A percentile compares a stretch with the other conserved stretches of the same genome.
Conservation (phyloP, 2,888 invertebrate species). For the Ectemnius continuus region DNA sequence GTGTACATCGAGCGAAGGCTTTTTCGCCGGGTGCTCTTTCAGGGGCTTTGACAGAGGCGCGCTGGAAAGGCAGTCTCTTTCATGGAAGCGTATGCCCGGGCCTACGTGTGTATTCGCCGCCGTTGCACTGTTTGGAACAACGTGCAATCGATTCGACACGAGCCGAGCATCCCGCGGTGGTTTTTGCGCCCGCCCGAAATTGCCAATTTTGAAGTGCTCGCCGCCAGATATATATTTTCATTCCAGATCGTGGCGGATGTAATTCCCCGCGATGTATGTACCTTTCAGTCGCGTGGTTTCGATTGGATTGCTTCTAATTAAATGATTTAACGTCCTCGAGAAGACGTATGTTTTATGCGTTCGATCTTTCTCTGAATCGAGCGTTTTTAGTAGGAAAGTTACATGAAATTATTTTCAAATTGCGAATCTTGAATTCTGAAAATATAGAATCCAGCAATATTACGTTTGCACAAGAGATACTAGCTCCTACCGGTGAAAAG, state of each 20-base stretch:
- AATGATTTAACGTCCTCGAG: constrained; percentile 14
- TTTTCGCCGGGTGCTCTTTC: constrained; percentile 27
- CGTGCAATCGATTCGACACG: constrained; percentile 38
- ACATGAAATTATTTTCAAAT: too few species aligned
- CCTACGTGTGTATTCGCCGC: constrained; percentile 37
- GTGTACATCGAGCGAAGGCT: not conserved
- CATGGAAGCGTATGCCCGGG: constrained; percentile 28
- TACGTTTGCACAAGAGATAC: not conserved
- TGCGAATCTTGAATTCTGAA: too few species aligned
- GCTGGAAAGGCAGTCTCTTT: constrained; percentile 28
- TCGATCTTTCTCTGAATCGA: not conserved
- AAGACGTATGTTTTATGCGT: not conserved
- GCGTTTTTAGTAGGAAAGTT: not conserved
- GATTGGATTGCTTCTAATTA: constrained; percentile 45
- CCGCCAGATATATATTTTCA: constrained; percentile 21
- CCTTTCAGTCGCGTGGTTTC: constrained; percentile 34
- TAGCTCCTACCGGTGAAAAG: not conserved
- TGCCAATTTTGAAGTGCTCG: constrained; percentile 36
- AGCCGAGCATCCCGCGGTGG: constrained; percentile 23
- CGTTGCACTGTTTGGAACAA: constrained; percentile 22
- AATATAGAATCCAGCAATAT: too few species aligned
- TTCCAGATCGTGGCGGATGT: not conserved
- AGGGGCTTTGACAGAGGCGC: constrained; percentile 27
- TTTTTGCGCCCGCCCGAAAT: constrained; percentile 33
- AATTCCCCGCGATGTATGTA: constrained; percentile 5